Evolutionary conservation across 30 jellyfish, hydroid and myxozoan genomes (phyloP), one percentile per base, ranked within the genome.

Genomic region (Cassiopea xamachana): DNA sequence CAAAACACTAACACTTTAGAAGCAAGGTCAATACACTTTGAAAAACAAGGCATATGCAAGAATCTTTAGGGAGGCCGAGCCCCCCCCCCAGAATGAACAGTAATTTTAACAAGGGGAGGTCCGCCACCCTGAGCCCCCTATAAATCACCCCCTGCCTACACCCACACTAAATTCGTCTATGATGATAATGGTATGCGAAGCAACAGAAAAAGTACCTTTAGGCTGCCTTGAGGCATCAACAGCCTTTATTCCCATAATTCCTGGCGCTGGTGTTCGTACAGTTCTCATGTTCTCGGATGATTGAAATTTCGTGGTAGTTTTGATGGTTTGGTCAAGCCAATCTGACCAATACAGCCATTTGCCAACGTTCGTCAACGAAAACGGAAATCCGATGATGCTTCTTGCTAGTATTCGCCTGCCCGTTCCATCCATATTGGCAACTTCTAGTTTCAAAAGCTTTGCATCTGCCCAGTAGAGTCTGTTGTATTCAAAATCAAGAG

Each of bases 401-500:
- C 49, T 55, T 14, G 47, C 13, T 1, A 96, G 89, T 18, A 96
- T 16, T 48, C 46, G 49, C 60, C 99, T 73, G 64, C 77, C 80
- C n/a, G 96, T 48, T 2, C 99, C 99, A 50, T 96, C 97, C 86
- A 96, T 13, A 60, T 79, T 93, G 6, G 97, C 93, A 1, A 92
- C 98, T 60, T 96, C 99, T 3, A 96, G 45, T 48, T 96, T 72
- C 70, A 83, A 87, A 48, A 92, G 90, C 72, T 92, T 92, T 47
- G 99, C 97, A 88, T 91, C 98, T 14, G 88, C 73, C 99, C 99
- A 96, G 80, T 92, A 96, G 88, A 96, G 67, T 83, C 89, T 96
- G 59, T 82, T 61, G 46, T 92, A 98, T 27, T 88, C 82, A 47
- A 82, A 75, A 70, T 96, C 99, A 3, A 96, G 51, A 13, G 99